These are phyloP conservation scores for Boloria selene DNA, from an alignment of 2,888 invertebrate species.

Conservation along the genomic window DNA sequence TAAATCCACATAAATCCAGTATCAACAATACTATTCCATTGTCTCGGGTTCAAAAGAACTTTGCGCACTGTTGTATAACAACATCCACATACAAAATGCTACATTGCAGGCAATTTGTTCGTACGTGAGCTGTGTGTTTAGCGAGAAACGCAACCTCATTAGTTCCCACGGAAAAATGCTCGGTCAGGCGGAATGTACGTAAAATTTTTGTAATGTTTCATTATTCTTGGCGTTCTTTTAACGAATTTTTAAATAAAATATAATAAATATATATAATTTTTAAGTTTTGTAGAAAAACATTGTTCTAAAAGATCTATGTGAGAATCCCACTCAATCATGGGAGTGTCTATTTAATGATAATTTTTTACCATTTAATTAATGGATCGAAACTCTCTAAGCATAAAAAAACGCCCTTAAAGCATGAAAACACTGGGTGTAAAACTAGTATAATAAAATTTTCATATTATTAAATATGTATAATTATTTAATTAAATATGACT, in stretches of 20 bases:
- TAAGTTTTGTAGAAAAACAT: background rate
- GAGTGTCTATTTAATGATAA: too few species aligned
- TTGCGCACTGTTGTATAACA: slow-evolving; percentile 31
- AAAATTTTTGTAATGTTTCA: slow-evolving; percentile 24
- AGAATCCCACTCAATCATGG: too few species aligned
- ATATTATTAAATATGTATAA: too few species aligned
- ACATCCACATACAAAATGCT: slow-evolving; percentile 37
- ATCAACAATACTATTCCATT: slow-evolving; percentile 30
- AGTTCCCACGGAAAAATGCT: slow-evolving; percentile 41
- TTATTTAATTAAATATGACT: too few species aligned
- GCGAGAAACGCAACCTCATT: slow-evolving; percentile 37
- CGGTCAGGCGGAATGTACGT: slow-evolving; percentile 32
- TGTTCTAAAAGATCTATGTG: too few species aligned
- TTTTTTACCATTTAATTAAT: too few species aligned
- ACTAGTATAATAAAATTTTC: too few species aligned
- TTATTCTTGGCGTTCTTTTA: slow-evolving; percentile 6
- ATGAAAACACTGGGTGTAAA: too few species aligned
- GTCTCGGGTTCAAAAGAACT: slow-evolving; percentile 38
- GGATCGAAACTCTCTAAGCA: too few species aligned
- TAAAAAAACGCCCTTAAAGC: too few species aligned
- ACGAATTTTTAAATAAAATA: background rate
- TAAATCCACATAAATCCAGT: slow-evolving; percentile 25
- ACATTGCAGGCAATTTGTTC: slow-evolving; percentile 39
- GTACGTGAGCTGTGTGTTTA: slow-evolving; percentile 39
- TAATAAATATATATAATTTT: background rate